Base-by-base conservation (phyloP, 1,140 invertebrate genomes). In the Nebria ingens region DNA sequence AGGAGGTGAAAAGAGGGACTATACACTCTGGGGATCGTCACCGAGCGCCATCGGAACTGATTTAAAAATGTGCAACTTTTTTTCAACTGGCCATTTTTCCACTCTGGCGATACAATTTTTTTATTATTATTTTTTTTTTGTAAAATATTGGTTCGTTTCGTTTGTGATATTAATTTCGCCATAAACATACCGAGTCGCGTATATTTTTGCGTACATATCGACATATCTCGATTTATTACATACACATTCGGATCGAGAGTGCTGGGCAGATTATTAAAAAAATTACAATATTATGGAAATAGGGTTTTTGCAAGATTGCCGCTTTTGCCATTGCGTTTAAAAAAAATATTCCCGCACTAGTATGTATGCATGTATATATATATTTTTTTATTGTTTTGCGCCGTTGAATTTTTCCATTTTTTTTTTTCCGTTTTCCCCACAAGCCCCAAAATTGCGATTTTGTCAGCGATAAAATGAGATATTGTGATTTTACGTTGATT, bases 231-330 rank as follows among this genome's bases (percentile, higher is more conserved):
- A 45, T 45, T 45, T 45, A 45, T 45, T 45, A 17, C 6, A n/a
- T n/a, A n/a, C n/a, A n/a, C n/a, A n/a, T n/a, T n/a, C n/a, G 9
- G 40, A 45, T 45, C 17, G 3, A 3, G n/a, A 45, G 17, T 17
- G 6, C 9, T 12, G 40, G 3, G 15, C 40, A 45, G 40, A 45
- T 45, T 45, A 45, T 45, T 45, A 45, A 45, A 45, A 45, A 45
- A 45, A 45, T 45, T 45, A 45, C 6, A 45, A 45, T 45, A 45
- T 45, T 45, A 45, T 45, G 40, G 40, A 45, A 45, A 45, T 45
- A 17, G 40, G 6, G 40, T 45, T 45, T 45, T 45, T 45, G 40
- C 40, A 45, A 45, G 40, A 45, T 45, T 17, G 15, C 40, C 40
- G 15, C n/a, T n/a, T 45, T 45, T 34, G 25, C 40, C 3, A 45